Evolutionary conservation across 2,888 invertebrate genomes (phyloP).

Genomic region (Cenopis cana): DNA sequence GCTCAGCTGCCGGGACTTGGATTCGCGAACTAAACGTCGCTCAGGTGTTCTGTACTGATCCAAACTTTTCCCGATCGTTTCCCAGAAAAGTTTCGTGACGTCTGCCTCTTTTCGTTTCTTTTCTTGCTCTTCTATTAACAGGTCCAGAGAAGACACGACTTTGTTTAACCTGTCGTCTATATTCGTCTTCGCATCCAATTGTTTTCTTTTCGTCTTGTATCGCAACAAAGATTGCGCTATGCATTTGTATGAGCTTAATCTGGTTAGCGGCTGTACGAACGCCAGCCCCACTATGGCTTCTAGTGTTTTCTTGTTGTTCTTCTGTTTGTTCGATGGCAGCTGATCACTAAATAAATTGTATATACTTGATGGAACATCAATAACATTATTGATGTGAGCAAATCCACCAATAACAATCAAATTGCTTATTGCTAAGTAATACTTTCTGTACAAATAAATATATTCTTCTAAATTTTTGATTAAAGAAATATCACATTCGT

Average conservation of each 20-base stretch:
- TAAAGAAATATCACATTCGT: conserved; percentile 88
- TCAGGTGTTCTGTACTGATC: conserved; percentile 87
- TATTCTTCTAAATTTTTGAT: conserved; percentile 89
- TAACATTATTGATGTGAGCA: conserved; percentile 86
- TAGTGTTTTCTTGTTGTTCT: conserved; percentile 82
- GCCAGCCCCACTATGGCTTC: conserved; percentile 86
- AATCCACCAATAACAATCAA: conserved; percentile 90
- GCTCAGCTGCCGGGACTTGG: conserved; percentile 88
- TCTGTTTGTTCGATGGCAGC: conserved; percentile 82
- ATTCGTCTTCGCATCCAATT: conserved; percentile 69
- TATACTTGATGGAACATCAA: conserved; percentile 85
- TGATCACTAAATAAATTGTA: conserved; percentile 85
- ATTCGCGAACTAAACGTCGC: conserved; percentile 92
- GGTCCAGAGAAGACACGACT: conserved; percentile 86
- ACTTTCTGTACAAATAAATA: conserved; percentile 89
- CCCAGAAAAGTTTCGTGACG: conserved; percentile 90
- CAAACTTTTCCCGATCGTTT: conserved; percentile 86
- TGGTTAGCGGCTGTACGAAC: conserved; percentile 86
- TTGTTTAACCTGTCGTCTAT: conserved; percentile 84
- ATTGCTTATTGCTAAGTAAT: conserved; percentile 89
- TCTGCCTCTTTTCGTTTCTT: conserved; percentile 88
- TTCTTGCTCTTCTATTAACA: conserved; percentile 87
- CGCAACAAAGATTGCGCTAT: conserved; percentile 85
- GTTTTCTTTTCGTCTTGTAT: conserved; percentile 75
- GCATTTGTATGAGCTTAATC: conserved; percentile 87